phyloP scores from a whole-genome alignment of 92 coral and sea anemone species.

The Paragorgia papillata region DNA sequence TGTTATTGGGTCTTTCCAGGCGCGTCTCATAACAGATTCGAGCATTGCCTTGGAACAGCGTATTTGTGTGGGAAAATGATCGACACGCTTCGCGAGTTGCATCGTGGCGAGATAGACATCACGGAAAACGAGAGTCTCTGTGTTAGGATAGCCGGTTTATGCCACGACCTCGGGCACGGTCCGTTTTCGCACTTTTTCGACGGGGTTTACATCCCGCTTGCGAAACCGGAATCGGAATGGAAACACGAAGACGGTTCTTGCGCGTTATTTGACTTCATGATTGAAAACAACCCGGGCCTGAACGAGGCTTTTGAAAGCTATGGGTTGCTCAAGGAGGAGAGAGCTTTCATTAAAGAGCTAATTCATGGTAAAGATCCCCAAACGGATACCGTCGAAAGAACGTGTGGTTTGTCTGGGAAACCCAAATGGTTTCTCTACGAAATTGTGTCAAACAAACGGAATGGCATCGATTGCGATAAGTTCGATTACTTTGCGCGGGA shows the following conservation, averaged over 20 bases:
- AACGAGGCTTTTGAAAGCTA: conserved; percentile 59
- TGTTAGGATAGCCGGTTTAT: conserved; percentile 85
- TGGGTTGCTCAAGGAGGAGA: conserved; percentile 58
- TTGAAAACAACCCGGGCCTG: conserved; percentile 62
- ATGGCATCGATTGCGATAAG: conserved; percentile 95
- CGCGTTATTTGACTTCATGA: conserved; percentile 76
- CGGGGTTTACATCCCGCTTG: conserved; percentile 72
- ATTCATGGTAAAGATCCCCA: conserved; percentile 47
- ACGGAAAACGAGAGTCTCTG: conserved; percentile 78
- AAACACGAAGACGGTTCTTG: conserved; percentile 88
- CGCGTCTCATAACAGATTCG: conserved; percentile 46
- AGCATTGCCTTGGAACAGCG: conserved; percentile 41
- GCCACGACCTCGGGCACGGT: conserved; percentile 98
- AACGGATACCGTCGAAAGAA: conserved; percentile 44
- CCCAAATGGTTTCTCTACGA: conserved; percentile 47
- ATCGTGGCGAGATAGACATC: conserved; percentile 55
- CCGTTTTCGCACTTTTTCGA: conserved; percentile 96
- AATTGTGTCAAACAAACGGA: conserved; percentile 95
- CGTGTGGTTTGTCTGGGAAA: conserved; percentile 27
- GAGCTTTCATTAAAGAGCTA: conserved; percentile 76
- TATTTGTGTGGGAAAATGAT: conserved; percentile 40
- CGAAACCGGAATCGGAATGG: background rate
- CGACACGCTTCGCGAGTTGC: conserved; percentile 17
- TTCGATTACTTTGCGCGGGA: conserved; percentile 96
- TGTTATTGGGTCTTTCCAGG: conserved; percentile 47